Percentiles rank a stretch among this genome's conserved stretches.
Conservation (phyloP, 2,113 vertebrate species). For the Cinclus cinclus region DNA sequence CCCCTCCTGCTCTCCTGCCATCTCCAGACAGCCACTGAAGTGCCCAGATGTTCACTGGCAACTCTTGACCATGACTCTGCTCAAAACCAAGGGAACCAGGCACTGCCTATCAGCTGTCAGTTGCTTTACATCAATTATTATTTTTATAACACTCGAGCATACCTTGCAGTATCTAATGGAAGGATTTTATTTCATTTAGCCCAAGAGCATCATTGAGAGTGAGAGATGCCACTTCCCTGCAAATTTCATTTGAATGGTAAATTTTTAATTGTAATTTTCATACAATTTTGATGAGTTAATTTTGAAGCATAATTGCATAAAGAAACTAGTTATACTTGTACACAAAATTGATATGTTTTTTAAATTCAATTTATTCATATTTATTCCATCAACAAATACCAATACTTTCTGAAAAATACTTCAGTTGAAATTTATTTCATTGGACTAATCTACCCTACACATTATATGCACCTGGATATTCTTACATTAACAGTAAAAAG, state of each 20-base stretch:
- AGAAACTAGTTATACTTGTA: not conserved
- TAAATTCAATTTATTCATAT: not conserved
- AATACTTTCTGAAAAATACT: not conserved
- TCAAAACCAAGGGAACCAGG: not conserved
- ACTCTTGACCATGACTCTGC: not conserved
- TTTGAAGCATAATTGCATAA: not conserved
- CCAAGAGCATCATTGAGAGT: not conserved
- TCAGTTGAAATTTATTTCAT: not conserved
- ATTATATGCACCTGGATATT: not conserved
- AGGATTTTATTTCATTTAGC: not conserved
- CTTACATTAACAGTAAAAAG: not conserved
- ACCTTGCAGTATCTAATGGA: not conserved
- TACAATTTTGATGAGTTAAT: not conserved
- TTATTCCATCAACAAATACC: not conserved
- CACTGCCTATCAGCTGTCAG: not conserved
- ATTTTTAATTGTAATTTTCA: slow-evolving; percentile 11
- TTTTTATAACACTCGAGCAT: not conserved
- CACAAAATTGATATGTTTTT: not conserved
- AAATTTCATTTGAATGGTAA: not conserved
- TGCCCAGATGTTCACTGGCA: not conserved
- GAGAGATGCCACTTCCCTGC: not conserved
- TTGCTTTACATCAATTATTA: not conserved
- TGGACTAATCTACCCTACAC: not conserved
- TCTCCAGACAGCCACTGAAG: not conserved
- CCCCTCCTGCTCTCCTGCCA: not conserved